Conservation (phyloP, 2,113 vertebrate genomes). For the Apodemus speciosus region DNA sequence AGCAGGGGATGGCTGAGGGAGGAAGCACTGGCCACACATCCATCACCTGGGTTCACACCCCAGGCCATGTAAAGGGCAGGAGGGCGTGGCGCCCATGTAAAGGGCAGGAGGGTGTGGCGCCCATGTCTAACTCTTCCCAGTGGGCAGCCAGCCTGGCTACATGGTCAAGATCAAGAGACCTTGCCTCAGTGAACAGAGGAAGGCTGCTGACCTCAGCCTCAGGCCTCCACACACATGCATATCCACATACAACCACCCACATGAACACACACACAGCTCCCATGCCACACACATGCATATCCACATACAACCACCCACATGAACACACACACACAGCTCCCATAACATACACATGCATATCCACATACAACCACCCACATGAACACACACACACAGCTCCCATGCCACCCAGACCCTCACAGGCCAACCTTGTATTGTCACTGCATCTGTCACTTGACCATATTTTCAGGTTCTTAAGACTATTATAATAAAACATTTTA, state of each 20-base stretch:
- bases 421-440: slow-evolving; percentile 5
- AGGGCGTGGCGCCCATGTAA: too few relatives aligned
- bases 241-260: background rate
- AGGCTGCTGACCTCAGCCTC: background rate
- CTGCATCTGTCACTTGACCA: background rate
- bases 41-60: too few relatives aligned
- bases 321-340: background rate
- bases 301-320: background rate
- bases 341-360: too few relatives aligned
- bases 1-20: background rate
- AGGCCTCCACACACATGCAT: background rate
- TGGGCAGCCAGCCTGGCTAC: background rate
- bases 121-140: background rate
- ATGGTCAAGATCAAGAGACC: background rate
- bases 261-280: background rate
- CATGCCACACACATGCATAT: too few relatives aligned
- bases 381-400: background rate
- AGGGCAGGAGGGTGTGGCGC: too few relatives aligned
- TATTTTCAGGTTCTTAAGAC: slow-evolving; percentile 31
- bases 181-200: background rate
- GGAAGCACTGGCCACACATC: background rate
- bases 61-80: too few relatives aligned
- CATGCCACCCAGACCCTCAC: background rate
- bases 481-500: slow-evolving; percentile 3
- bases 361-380: background rate